phyloP scores from a whole-genome alignment of 1,140 invertebrate species.

The Vanessa atalanta region DNA sequence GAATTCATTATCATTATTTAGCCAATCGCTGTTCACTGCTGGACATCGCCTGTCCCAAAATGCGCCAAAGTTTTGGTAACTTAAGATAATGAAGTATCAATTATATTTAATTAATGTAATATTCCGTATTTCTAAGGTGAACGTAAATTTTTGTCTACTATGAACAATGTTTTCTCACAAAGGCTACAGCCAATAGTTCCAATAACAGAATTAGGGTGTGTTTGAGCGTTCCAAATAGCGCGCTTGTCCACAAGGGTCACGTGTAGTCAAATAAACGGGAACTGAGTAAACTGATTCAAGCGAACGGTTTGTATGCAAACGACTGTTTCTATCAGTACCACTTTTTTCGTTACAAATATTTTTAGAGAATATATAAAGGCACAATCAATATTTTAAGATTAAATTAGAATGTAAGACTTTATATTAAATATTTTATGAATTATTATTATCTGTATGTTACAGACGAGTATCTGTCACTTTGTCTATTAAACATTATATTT shows the following conservation, averaged over 20 bases:
- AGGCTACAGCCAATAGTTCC: constrained; percentile 2
- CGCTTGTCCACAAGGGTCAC: constrained; percentile 19
- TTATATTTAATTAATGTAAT: too few relatives aligned
- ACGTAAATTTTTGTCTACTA: not conserved
- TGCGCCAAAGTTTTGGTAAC: too few relatives aligned
- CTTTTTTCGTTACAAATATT: not conserved
- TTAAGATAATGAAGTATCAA: too few relatives aligned
- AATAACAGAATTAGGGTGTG: constrained; percentile 10
- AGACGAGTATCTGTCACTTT: too few relatives aligned
- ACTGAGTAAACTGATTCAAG: constrained; percentile 8
- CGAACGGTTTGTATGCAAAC: constrained; percentile 21
- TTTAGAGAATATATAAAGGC: not conserved
- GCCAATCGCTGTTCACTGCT: too few relatives aligned
- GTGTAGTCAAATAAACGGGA: constrained; percentile 13
- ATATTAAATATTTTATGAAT: too few relatives aligned
- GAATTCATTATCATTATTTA: too few relatives aligned
- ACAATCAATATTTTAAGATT: too few relatives aligned
- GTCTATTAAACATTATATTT: too few relatives aligned
- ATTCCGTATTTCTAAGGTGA: not conserved
- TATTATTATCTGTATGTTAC: too few relatives aligned
- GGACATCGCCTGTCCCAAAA: too few relatives aligned
- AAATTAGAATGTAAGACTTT: too few relatives aligned
- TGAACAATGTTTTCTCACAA: not conserved
- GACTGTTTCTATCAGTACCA: not conserved
- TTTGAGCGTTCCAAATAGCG: constrained; percentile 11